A percentile compares a stretch with the other conserved stretches of the same genome.
These are phyloP conservation scores for Drosophila lini DNA, from an alignment of 1,140 invertebrate species.

Conservation along the genomic window DNA sequence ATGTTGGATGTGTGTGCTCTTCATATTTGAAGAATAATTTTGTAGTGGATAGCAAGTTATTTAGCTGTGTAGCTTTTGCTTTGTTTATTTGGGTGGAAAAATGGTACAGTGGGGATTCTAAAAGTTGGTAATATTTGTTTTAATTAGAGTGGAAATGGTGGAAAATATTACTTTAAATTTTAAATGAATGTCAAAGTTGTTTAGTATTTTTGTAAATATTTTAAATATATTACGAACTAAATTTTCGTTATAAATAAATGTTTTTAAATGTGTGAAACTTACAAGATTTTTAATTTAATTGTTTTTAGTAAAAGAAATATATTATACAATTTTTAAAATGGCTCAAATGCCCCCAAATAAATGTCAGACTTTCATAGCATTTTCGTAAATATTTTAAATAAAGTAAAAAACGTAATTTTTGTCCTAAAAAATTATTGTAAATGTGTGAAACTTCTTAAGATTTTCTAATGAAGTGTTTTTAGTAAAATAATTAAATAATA, in stretches of 20 bases:
- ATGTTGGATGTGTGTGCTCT: constrained; percentile 49
- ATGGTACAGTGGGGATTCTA: neutral
- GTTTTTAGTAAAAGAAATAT: no score
- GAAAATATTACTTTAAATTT: no score
- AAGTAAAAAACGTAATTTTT: rapidly evolving
- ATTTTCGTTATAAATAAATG: no score
- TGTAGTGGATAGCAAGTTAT: constrained; percentile 55
- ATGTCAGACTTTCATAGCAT: neutral
- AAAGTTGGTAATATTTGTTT: neutral
- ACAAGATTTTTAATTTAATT: no score
- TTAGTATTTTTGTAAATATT: neutral
- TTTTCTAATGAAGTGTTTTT: neutral
- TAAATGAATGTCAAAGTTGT: neutral
- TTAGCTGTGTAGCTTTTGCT: constrained; percentile 24
- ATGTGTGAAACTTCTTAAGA: neutral
- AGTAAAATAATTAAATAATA: neutral
- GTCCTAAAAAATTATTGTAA: neutral
- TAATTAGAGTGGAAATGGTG: neutral
- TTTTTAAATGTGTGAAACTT: no score
- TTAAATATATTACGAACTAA: no score
- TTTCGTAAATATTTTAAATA: neutral
- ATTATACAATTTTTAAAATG: no score
- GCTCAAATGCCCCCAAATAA: neutral
- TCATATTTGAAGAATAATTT: constrained; percentile 73
- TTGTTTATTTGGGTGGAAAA: constrained; percentile 39